These are phyloP conservation scores for Harlomillsia oculata DNA, from an alignment of 1,140 invertebrate genomes.

Conservation along the genomic window DNA sequence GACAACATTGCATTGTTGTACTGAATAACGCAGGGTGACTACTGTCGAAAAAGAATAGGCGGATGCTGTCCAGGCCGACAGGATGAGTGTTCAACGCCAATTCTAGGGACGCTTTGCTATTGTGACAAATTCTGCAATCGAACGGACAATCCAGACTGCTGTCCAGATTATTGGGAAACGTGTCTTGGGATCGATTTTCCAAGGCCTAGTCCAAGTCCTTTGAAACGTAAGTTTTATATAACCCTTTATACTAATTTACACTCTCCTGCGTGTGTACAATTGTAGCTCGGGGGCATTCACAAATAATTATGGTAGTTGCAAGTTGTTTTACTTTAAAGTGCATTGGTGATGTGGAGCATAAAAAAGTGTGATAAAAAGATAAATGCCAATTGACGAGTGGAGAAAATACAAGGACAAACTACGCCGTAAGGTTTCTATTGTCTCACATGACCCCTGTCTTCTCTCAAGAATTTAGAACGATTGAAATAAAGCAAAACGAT, in stretches of 20 bases:
- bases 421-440: no score
- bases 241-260: background rate
- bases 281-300: background rate
- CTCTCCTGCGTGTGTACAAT: background rate
- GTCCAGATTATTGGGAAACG: conserved; percentile 68
- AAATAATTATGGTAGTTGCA: background rate
- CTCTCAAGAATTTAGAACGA: no score
- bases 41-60: conserved; percentile 39
- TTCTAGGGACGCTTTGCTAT: conserved; percentile 73
- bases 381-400: no score
- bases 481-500: no score
- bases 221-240: background rate
- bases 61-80: conserved; percentile 58
- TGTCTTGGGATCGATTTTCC: conserved; percentile 49
- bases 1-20: no score
- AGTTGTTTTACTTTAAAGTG: background rate
- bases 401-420: no score
- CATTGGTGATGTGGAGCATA: background rate
- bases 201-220: background rate
- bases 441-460: no score
- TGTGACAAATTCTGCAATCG: conserved; percentile 85
- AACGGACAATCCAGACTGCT: conserved; percentile 54
- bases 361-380: no score
- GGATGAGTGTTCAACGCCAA: conserved; percentile 65
- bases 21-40: conserved; percentile 40